Percentiles rank a stretch among this genome's conserved stretches.
Evolutionary conservation across 2,797 vertebrate genomes (phyloP).

Genomic region (Philypnodon macrostomus): DNA sequence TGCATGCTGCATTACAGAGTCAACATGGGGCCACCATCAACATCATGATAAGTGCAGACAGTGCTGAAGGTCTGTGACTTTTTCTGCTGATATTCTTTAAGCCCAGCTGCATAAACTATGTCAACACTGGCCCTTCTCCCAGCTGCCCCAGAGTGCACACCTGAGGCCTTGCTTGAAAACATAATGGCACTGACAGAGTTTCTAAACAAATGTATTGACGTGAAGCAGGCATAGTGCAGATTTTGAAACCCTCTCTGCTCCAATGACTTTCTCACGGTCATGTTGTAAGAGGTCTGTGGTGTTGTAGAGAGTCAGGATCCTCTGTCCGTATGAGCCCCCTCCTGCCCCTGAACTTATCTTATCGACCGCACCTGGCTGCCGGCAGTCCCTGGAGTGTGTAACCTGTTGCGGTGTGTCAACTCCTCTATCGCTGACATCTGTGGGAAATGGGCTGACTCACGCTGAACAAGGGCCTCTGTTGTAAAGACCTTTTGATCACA

Average conservation of each 20-base stretch:
- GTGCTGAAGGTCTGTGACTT: no score
- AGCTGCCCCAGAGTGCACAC: slow-evolving; percentile 58
- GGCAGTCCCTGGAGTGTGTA: slow-evolving; percentile 79
- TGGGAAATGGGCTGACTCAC: slow-evolving; percentile 48
- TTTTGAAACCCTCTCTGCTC: slow-evolving; percentile 75
- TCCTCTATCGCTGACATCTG: slow-evolving; percentile 48
- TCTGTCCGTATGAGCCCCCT: slow-evolving; percentile 48
- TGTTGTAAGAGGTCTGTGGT: slow-evolving; percentile 79
- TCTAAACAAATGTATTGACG: slow-evolving; percentile 70
- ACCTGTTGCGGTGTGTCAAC: slow-evolving; percentile 76
- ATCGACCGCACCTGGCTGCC: slow-evolving; percentile 83
- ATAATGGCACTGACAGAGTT: slow-evolving; percentile 65
- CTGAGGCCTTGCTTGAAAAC: slow-evolving; percentile 52
- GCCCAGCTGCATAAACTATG: no score
- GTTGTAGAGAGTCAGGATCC: slow-evolving; percentile 77
- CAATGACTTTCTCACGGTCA: slow-evolving; percentile 92
- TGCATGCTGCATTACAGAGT: background rate
- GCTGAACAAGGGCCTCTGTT: slow-evolving; percentile 22
- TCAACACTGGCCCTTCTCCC: slow-evolving; percentile 29
- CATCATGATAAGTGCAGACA: no score
- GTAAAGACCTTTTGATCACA: slow-evolving; percentile 38
- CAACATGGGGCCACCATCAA: background rate
- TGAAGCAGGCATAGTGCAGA: slow-evolving; percentile 57
- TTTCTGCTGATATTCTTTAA: no score
- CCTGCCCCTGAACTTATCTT: slow-evolving; percentile 58